These are phyloP conservation scores for Bembecia ichneumoniformis DNA, from an alignment of 2,888 invertebrate species.

Conservation along the genomic window DNA sequence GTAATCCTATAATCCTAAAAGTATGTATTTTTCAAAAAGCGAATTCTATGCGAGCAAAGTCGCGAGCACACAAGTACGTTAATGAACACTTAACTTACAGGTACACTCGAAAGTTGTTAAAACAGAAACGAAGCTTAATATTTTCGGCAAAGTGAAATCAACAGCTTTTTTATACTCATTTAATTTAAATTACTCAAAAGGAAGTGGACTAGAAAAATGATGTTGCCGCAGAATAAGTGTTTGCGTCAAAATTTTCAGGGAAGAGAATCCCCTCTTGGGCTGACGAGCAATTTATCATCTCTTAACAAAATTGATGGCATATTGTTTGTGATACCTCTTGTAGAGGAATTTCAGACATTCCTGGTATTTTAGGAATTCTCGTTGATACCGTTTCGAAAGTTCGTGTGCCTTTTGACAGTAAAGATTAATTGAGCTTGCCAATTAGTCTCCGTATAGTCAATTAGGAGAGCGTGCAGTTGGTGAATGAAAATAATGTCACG, in stretches of 20 bases:
- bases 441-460: no score
- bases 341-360: constrained; percentile 19
- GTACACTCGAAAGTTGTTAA: background rate
- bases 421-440: no score
- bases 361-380: constrained; percentile 4
- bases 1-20: no score
- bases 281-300: constrained; percentile 31
- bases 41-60: no score
- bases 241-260: constrained; percentile 10
- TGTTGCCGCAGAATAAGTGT: constrained; percentile 18
- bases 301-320: constrained; percentile 24
- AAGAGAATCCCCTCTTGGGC: constrained; percentile 10
- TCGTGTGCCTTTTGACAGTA: no score
- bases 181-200: constrained; percentile 5
- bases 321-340: constrained; percentile 15
- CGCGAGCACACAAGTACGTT: no score
- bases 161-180: background rate
- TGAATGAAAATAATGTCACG: no score
- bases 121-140: background rate
- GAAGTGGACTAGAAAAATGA: constrained; percentile 30
- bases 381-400: background rate
- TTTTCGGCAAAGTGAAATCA: background rate
- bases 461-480: no score
- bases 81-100: background rate
- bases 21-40: no score